These are phyloP conservation scores for Epistrophe eligans DNA, from an alignment of 2,888 invertebrate species.

Conservation along the genomic window DNA sequence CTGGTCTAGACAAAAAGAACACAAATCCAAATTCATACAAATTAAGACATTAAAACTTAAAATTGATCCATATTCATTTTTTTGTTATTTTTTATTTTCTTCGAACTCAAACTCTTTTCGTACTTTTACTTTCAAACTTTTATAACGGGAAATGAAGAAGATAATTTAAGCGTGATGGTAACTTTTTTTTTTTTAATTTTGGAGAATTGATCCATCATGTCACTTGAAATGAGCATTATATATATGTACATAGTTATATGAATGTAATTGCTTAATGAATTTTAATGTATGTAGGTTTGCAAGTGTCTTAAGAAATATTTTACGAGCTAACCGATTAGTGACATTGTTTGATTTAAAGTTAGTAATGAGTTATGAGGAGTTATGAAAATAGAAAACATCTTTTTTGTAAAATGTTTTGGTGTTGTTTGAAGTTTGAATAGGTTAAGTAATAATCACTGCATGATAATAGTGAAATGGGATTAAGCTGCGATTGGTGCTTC, in stretches of 20 bases:
- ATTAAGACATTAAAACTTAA: background rate
- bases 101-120: background rate
- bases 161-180: background rate
- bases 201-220: conserved; percentile 18
- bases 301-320: conserved; percentile 16
- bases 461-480: conserved; percentile 21
- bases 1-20: too few relatives aligned
- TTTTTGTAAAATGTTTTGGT: background rate
- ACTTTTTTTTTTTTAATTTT: background rate
- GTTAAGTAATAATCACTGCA: conserved; percentile 20
- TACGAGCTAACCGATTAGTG: conserved; percentile 9
- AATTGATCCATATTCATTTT: conserved; percentile 46
- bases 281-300: background rate
- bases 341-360: conserved; percentile 23
- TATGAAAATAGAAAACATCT: conserved; percentile 10
- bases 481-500: background rate
- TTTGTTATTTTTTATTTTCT: background rate
- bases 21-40: background rate
- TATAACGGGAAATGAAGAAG: conserved; percentile 25
- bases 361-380: background rate
- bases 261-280: conserved; percentile 21
- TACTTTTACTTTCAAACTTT: conserved; percentile 59
- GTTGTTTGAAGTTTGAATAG: background rate
- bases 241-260: too few relatives aligned
- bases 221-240: conserved; percentile 17